Percentiles rank a stretch among this genome's conserved stretches.
phyloP scores from a whole-genome alignment of 2,797 vertebrate genomes.

The Lycodopsis pacificus region DNA sequence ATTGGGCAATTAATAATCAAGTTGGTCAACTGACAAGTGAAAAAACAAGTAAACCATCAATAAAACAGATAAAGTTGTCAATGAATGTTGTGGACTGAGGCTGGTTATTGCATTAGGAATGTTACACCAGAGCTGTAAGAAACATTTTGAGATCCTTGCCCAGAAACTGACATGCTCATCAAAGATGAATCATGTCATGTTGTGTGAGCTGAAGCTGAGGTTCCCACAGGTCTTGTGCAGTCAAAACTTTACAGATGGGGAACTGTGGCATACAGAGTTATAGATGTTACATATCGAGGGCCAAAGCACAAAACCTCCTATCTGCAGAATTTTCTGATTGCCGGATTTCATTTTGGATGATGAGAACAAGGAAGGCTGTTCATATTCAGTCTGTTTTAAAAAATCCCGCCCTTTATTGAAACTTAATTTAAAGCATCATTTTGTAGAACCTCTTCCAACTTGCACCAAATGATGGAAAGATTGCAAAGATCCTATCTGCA shows the following conservation, averaged over 20 bases:
- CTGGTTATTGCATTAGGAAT: neutral
- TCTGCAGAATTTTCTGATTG: too few relatives aligned
- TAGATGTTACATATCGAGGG: neutral
- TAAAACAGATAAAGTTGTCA: conserved; percentile 5
- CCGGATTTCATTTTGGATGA: too few relatives aligned
- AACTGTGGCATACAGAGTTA: neutral
- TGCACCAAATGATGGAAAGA: too few relatives aligned
- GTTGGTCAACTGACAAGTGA: neutral
- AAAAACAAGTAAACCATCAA: neutral
- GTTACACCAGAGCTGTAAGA: neutral
- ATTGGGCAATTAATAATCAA: neutral
- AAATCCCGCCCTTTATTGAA: too few relatives aligned
- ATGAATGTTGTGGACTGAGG: neutral
- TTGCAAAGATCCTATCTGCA: too few relatives aligned
- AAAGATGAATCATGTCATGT: conserved; percentile 24
- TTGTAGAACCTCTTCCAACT: too few relatives aligned
- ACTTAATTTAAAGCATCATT: too few relatives aligned
- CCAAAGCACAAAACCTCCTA: too few relatives aligned
- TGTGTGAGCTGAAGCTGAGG: conserved; percentile 4
- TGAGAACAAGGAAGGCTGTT: too few relatives aligned
- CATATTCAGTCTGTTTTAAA: too few relatives aligned
- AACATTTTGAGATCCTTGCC: conserved; percentile 18
- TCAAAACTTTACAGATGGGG: conserved; percentile 16
- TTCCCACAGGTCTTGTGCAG: conserved; percentile 5
- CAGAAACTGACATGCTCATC: conserved; percentile 44